Base-by-base conservation (phyloP, 2,113 vertebrate genomes). In the Tetraodon nigroviridis region DNA sequence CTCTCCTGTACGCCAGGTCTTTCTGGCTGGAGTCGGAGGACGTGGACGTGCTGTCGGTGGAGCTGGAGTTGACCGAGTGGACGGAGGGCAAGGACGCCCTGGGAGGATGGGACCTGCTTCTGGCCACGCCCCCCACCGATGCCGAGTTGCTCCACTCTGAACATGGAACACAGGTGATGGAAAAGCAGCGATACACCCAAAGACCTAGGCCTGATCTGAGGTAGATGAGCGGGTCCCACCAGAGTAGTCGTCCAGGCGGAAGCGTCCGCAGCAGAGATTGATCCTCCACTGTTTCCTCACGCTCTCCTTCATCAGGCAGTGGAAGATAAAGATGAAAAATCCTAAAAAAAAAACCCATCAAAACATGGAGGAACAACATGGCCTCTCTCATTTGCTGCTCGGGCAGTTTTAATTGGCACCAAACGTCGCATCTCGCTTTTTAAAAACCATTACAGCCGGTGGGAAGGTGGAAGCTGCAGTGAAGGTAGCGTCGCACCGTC, bases 291-390 rank as follows among this genome's bases (percentile, higher is more conserved):
- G 93, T 55, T 91, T 92, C 46, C 84, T 69, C 17, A 94, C 93
- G 1, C 89, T 94, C 40, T 95, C 93, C 79, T 96, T 98, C 91
- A 94, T 90, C 49, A 94, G 73, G 55, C 94, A 97, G 87, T 95
- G 92, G 75, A 95, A 95, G 57, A 95, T 37, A 61, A 96, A 98
- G 76, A 97, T 91, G 58, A 97, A 92, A 77, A 96, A 87, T 16
- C 94, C 94, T 96, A 78, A 1, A 84, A 78, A 17, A n/a, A n/a
- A n/a, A n/a, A n/a, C n/a, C n/a, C n/a, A 71, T 49, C 73, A 32
- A 48, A 4, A 22, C 19, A 51, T 46, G 7, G 53, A 52, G 7
- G n/a, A 50, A 37, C 48, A 47, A 7, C 51, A 32, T 22, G 4
- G 45, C 15, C 1, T 7, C 20, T 47, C 3, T 52, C 22, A 44